A percentile compares a stretch with the other conserved stretches of the same genome.
phyloP scores from a whole-genome alignment of 2,888 invertebrate genomes.

The Dolichomitus sp. region DNA sequence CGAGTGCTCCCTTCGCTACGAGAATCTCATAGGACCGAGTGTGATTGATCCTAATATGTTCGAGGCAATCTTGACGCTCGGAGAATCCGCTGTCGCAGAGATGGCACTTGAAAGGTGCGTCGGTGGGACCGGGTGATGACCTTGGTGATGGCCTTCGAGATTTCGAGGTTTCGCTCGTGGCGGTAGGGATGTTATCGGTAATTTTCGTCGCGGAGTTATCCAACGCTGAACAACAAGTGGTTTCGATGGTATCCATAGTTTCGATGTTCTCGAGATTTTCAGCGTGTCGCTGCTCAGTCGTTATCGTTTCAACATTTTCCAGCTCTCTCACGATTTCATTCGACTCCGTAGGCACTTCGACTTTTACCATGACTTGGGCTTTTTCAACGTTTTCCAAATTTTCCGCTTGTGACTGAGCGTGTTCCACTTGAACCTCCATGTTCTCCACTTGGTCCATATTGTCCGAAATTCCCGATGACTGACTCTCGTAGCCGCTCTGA shows the following conservation, averaged over 20 bases:
- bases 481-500: constrained; percentile 84
- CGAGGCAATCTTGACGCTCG: constrained; percentile 92
- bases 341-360: constrained; percentile 75
- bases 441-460: constrained; percentile 67
- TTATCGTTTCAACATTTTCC: neutral
- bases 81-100: constrained; percentile 95
- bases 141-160: constrained; percentile 80
- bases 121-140: constrained; percentile 86
- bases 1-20: constrained; percentile 93
- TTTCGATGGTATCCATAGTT: constrained; percentile 76
- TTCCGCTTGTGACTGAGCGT: constrained; percentile 71
- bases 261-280: constrained; percentile 72
- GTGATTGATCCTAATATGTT: constrained; percentile 93
- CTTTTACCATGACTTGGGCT: constrained; percentile 72
- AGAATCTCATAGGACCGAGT: constrained; percentile 93
- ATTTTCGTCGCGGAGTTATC: constrained; percentile 10
- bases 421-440: constrained; percentile 86
- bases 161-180: constrained; percentile 71
- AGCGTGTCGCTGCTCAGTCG: neutral
- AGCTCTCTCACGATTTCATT: constrained; percentile 65
- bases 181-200: constrained; percentile 42
- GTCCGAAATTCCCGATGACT: constrained; percentile 81
- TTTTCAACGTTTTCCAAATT: constrained; percentile 41
- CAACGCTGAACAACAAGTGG: constrained; percentile 53
- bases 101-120: constrained; percentile 96